Base-by-base conservation (phyloP, 2,113 vertebrate species). In the Nibea albiflora region DNA sequence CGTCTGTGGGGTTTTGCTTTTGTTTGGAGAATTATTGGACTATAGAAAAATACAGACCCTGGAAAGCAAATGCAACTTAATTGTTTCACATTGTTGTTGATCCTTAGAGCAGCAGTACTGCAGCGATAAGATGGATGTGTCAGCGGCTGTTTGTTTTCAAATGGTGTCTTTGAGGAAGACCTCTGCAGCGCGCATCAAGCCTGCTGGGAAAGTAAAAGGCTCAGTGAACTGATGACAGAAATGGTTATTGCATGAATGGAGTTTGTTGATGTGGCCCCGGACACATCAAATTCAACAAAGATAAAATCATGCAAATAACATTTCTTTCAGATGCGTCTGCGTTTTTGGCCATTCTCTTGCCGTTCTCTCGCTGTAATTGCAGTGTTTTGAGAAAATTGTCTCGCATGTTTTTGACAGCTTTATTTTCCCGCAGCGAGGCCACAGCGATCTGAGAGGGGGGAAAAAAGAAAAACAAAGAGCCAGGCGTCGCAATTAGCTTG, bases 341-440 rank as follows among this genome's bases (percentile, higher is more conserved):
- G 4, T 80, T 81, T 76, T 65, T 65, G 52, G 57, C 54, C 53
- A 6, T 26, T 75, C 44, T 64, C 39, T 60, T 7, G 20, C 3
- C 2, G 20, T 49, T 81, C 63, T 61, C 2, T 24, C 2, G 44
- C 73, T 4, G 20, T 81, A 87, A 85, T 88, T 90, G 85, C 75
- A 73, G 76, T 76, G 65, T 83, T 88, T 86, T 84, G 58, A 78
- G 74, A 79, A 89, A 88, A 89, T 82, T 84, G 83, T 78, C 79
- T 54, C 0, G 42, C 65, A n/a, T 76, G 46, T 70, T 88, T 85
- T 81, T 4, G 10, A 72, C 69, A 88, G 83, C 61, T 85, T 89
- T 73, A 61, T 85, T 86, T 86, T 72, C 11, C 52, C 19, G 39
- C 58, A 22, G 63, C 67, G 64, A 50, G 7, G 46, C 71, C 19